Conservation (phyloP, 2,888 invertebrate genomes). For the Hirtodrosophila alboralis region DNA sequence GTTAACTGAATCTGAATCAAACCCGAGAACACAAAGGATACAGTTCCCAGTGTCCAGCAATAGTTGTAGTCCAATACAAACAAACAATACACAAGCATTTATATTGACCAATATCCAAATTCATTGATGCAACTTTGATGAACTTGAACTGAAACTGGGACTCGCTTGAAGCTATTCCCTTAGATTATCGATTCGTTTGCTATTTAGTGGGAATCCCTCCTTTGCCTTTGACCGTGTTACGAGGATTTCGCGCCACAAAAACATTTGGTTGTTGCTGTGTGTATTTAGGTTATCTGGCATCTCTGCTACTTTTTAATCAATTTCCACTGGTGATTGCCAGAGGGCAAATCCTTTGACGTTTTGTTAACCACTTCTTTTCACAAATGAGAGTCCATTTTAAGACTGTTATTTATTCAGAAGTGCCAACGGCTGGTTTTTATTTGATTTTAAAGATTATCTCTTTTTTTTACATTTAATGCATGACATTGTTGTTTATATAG, state of each 20-base stretch:
- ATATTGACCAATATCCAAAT: slow-evolving; percentile 34
- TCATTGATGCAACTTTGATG: slow-evolving; percentile 41
- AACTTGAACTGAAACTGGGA: slow-evolving; percentile 6
- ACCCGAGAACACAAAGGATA: slow-evolving; percentile 12
- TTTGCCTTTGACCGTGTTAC: slow-evolving; percentile 17
- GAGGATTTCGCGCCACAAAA: slow-evolving; percentile 43
- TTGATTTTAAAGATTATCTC: too few relatives aligned
- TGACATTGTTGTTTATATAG: neutral
- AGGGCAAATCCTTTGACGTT: slow-evolving; percentile 55
- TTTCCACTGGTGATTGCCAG: slow-evolving; percentile 54
- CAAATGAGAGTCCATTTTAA: slow-evolving; percentile 41
- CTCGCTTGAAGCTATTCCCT: slow-evolving; percentile 14
- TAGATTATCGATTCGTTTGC: slow-evolving; percentile 56
- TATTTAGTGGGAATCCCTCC: slow-evolving; percentile 28
- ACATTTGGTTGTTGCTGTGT: slow-evolving; percentile 45
- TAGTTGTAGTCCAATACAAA: slow-evolving; percentile 17
- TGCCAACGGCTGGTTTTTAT: slow-evolving; percentile 26
- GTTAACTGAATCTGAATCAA: slow-evolving; percentile 8
- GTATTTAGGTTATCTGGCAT: slow-evolving; percentile 58
- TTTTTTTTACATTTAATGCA: slow-evolving; percentile 18
- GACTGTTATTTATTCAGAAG: slow-evolving; percentile 29
- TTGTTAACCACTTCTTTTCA: slow-evolving; percentile 32
- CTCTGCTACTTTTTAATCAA: slow-evolving; percentile 70
- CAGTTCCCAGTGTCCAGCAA: neutral
- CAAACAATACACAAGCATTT: slow-evolving; percentile 13